These are phyloP conservation scores for Sacculina carcini DNA, from an alignment of 2,888 invertebrate genomes.

Conservation along the genomic window DNA sequence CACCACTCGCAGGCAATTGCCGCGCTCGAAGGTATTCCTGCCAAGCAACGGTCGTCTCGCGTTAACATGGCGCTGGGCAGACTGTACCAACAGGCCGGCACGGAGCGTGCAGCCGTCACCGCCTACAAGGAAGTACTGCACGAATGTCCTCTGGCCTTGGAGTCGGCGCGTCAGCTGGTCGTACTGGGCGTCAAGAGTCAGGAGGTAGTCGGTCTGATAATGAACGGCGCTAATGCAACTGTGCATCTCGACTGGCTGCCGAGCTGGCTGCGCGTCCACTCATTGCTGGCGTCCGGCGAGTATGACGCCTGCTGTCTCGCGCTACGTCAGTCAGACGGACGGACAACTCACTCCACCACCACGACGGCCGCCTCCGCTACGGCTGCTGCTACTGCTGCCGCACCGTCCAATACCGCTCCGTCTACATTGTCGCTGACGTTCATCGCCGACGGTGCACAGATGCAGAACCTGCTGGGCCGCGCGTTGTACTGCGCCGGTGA, in stretches of 20 bases:
- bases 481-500: slow-evolving; percentile 44
- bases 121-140: slow-evolving; percentile 50
- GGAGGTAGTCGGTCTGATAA: slow-evolving; percentile 43
- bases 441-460: slow-evolving; percentile 37
- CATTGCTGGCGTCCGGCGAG: slow-evolving; percentile 36
- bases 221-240: slow-evolving; percentile 25
- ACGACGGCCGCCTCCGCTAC: slow-evolving; percentile 33
- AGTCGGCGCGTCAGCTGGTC: slow-evolving; percentile 42
- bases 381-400: slow-evolving; percentile 35
- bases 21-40: slow-evolving; percentile 28
- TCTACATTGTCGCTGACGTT: too few species aligned
- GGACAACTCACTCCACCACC: too few species aligned
- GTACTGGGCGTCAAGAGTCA: slow-evolving; percentile 41
- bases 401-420: too few species aligned
- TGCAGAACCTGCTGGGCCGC: slow-evolving; percentile 41
- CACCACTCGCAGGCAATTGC: slow-evolving; percentile 32
- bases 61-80: slow-evolving; percentile 49
- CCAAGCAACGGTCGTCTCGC: slow-evolving; percentile 38
- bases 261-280: slow-evolving; percentile 24
- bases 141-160: slow-evolving; percentile 45
- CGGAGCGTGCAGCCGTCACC: slow-evolving; percentile 40
- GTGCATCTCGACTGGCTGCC: slow-evolving; percentile 18
- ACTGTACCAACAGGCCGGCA: slow-evolving; percentile 38
- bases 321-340: slow-evolving; percentile 37
- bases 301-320: slow-evolving; percentile 35